phyloP scores from a whole-genome alignment of 2,888 invertebrate genomes.

The Exephanes ischioxanthus region DNA sequence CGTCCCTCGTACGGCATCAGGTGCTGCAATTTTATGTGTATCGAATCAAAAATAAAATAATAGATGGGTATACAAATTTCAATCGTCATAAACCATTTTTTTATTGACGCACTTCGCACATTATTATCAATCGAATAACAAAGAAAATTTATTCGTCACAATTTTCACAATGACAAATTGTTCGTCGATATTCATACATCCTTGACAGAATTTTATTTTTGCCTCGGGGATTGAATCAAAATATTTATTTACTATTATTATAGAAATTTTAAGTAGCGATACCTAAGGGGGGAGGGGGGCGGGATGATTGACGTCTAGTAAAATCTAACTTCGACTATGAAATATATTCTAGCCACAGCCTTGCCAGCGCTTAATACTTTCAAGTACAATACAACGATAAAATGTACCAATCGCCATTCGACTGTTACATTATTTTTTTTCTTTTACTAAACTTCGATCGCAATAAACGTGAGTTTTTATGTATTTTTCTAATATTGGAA shows the following conservation, averaged over 20 bases:
- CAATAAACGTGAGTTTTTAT: neutral
- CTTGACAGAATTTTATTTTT: neutral
- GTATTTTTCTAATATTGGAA: neutral
- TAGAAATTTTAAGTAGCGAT: conserved; percentile 42
- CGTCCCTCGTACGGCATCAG: neutral
- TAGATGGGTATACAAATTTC: conserved; percentile 15
- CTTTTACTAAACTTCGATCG: neutral
- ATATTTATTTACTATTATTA: conserved; percentile 12
- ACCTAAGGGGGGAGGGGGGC: neutral
- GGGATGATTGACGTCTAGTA: conserved; percentile 4
- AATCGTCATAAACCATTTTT: conserved; percentile 15
- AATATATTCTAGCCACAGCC: conserved; percentile 50
- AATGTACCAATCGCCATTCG: neutral
- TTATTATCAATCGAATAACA: conserved; percentile 11
- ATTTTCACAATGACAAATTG: conserved; percentile 5
- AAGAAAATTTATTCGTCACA: neutral
- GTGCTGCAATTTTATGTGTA: neutral
- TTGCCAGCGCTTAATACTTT: conserved; percentile 46
- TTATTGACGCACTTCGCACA: neutral
- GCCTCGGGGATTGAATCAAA: neutral
- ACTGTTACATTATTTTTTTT: neutral
- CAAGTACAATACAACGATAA: conserved; percentile 26
- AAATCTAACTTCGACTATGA: conserved; percentile 4
- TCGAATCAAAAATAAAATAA: conserved; percentile 3
- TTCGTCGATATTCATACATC: neutral